Percentiles rank a stretch among this genome's conserved stretches.
These are phyloP conservation scores for Caenorhabditis sinica DNA, from an alignment of 2,888 invertebrate species.

Conservation along the genomic window DNA sequence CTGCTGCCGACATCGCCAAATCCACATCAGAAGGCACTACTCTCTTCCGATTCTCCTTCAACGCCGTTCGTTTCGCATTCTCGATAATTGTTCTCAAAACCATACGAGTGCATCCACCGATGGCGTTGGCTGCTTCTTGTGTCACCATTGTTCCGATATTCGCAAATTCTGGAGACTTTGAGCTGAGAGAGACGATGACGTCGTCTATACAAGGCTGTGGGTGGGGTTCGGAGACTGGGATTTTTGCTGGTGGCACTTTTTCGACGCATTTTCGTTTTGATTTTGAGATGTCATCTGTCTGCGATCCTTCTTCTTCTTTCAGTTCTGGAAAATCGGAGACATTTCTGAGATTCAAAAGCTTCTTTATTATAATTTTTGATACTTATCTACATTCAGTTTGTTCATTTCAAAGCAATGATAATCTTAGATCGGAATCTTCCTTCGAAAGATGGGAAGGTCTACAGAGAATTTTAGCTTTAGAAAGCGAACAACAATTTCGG, in stretches of 20 bases:
- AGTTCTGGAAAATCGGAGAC: slow-evolving; percentile 30
- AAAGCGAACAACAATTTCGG: no score
- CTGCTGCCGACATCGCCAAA: slow-evolving; percentile 20
- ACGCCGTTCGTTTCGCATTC: slow-evolving; percentile 33
- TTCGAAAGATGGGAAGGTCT: no score
- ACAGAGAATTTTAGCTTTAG: no score
- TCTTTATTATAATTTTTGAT: no score
- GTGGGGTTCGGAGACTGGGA: background rate
- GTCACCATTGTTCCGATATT: slow-evolving; percentile 20
- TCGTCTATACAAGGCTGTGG: slow-evolving; percentile 25
- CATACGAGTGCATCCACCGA: slow-evolving; percentile 47
- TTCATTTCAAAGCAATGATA: no score
- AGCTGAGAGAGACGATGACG: slow-evolving; percentile 12
- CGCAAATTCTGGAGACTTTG: slow-evolving; percentile 1
- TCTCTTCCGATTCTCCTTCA: slow-evolving; percentile 46
- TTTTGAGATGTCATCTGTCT: slow-evolving; percentile 42
- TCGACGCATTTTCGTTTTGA: slow-evolving; percentile 42
- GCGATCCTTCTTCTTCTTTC: slow-evolving; percentile 38
- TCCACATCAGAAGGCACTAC: slow-evolving; percentile 56
- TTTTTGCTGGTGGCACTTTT: background rate
- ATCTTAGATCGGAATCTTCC: no score
- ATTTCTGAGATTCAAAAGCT: no score
- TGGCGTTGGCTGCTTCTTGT: slow-evolving; percentile 21
- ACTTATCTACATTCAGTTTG: no score
- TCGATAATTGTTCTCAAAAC: slow-evolving; percentile 46